phyloP scores from a whole-genome alignment of 1,140 invertebrate species.

The Oryzaephilus surinamensis region DNA sequence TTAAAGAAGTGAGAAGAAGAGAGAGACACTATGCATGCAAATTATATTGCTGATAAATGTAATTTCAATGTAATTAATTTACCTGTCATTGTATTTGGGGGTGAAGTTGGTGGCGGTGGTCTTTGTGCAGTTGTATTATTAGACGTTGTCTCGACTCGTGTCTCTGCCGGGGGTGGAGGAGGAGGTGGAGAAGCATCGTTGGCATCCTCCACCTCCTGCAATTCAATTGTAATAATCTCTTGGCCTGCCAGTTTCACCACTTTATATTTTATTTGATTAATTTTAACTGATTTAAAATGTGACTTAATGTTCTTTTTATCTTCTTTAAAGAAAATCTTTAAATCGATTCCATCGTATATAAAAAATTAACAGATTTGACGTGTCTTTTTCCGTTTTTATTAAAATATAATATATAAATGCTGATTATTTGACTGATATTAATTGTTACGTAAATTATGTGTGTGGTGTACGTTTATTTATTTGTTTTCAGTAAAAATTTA shows the following conservation, averaged over 20 bases:
- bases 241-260: slow-evolving; percentile 31
- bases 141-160: slow-evolving; percentile 8
- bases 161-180: slow-evolving; percentile 6
- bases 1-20: no score
- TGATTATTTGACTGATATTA: neutral
- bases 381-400: no score
- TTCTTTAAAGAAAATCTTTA: no score
- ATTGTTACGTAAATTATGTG: neutral
- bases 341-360: no score
- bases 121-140: slow-evolving; percentile 16
- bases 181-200: slow-evolving; percentile 21
- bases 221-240: slow-evolving; percentile 29
- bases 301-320: no score
- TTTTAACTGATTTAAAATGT: no score
- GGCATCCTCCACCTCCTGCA: slow-evolving; percentile 31
- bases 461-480: neutral
- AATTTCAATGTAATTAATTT: slow-evolving; percentile 7
- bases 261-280: no score
- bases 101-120: slow-evolving; percentile 24
- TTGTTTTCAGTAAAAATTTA: slow-evolving; percentile 13
- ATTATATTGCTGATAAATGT: slow-evolving; percentile 1
- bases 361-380: no score
- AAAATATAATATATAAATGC: no score
- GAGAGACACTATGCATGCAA: no score
- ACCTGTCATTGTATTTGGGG: slow-evolving; percentile 35